Evolutionary conservation across 2,888 invertebrate species (phyloP).

Genomic region (Harpalus rubripes): DNA sequence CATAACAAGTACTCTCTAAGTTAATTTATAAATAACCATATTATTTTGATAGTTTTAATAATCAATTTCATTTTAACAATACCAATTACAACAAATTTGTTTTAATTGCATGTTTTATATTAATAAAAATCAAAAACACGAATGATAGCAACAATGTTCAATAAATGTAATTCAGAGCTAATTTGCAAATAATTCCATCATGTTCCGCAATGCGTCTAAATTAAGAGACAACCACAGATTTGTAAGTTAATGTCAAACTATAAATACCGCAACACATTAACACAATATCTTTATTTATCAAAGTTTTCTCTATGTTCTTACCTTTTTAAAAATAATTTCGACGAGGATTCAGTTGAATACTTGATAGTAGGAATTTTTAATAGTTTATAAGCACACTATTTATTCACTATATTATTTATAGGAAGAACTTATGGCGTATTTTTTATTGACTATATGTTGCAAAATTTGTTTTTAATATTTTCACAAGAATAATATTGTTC

Average conservation of each 20-base stretch:
- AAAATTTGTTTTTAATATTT: constrained; percentile 5
- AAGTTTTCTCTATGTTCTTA: constrained; percentile 12
- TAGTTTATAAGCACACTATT: neutral
- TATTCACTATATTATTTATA: neutral
- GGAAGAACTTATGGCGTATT: neutral
- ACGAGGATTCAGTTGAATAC: constrained; percentile 2
- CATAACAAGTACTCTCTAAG: too few species aligned
- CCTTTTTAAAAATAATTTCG: constrained; percentile 53
- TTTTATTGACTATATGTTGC: neutral
- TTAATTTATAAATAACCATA: too few species aligned
- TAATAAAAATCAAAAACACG: too few species aligned
- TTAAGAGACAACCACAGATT: neutral
- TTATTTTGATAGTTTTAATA: too few species aligned
- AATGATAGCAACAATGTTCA: too few species aligned
- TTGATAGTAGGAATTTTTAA: constrained; percentile 4
- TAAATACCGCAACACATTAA: constrained; percentile 1
- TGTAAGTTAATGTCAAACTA: constrained; percentile 46
- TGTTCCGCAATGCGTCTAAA: constrained; percentile 17
- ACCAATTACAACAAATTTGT: too few species aligned
- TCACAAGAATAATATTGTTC: neutral
- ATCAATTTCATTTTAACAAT: too few species aligned
- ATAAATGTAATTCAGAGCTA: neutral
- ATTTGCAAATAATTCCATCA: constrained; percentile 16
- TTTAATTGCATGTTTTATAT: too few species aligned
- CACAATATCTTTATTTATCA: neutral